phyloP scores from a whole-genome alignment of 53 echinoderm and acorn worm species.

The Paracentrotus lividus region DNA sequence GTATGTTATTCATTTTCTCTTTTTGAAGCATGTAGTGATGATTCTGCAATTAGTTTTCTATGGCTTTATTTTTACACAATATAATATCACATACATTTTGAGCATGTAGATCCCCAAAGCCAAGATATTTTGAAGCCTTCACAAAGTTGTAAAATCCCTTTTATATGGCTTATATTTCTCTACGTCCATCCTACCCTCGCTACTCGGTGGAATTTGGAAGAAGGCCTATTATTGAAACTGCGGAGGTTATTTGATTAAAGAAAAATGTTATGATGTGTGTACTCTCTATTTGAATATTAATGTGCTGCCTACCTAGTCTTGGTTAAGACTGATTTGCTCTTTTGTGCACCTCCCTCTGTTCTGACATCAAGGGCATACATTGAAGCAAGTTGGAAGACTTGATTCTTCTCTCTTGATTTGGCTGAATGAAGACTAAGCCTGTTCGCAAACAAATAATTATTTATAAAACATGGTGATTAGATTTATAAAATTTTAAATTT shows the following conservation, averaged over 20 bases:
- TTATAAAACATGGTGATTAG: not conserved
- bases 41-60: too few species aligned
- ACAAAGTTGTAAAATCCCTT: too few species aligned
- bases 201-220: too few species aligned
- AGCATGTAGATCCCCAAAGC: too few species aligned
- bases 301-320: slow-evolving; percentile 76
- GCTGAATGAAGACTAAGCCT: slow-evolving; percentile 84
- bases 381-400: slow-evolving; percentile 85
- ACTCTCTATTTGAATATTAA: not conserved
- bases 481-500: too few species aligned
- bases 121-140: too few species aligned
- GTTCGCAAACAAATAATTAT: not conserved
- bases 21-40: too few species aligned
- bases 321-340: slow-evolving; percentile 79
- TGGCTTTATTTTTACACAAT: too few species aligned
- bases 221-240: not conserved
- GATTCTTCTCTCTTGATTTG: slow-evolving; percentile 83
- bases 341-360: slow-evolving; percentile 79
- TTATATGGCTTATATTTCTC: too few species aligned
- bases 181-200: too few species aligned
- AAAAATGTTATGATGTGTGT: not conserved
- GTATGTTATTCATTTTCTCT: too few species aligned
- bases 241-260: not conserved
- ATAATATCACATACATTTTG: too few species aligned
- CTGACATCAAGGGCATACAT: slow-evolving; percentile 92